Conservation (phyloP, 35 echinoderm and acorn worm species). For the Stichopus chloronotus region DNA sequence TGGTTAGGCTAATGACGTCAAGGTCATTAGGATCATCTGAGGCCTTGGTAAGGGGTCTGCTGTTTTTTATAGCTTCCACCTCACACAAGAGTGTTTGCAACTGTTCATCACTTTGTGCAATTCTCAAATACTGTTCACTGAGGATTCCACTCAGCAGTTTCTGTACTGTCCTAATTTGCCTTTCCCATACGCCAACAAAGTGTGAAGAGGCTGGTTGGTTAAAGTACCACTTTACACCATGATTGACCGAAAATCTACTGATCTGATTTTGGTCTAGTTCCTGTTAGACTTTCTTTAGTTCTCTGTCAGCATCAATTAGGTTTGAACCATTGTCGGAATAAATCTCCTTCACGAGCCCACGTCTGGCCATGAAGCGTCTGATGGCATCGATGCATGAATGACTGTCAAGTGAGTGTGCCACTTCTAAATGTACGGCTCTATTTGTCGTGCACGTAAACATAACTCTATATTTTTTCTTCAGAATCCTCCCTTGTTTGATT, state of each 20-base stretch:
- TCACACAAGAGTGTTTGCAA: neutral
- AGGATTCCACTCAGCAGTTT: slow-evolving; percentile 31
- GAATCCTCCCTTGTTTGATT: too few species aligned
- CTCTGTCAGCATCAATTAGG: slow-evolving; percentile 59
- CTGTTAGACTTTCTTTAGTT: too few species aligned
- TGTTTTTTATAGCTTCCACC: slow-evolving; percentile 35
- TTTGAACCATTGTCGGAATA: slow-evolving; percentile 66
- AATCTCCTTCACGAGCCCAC: slow-evolving; percentile 47
- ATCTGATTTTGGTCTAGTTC: too few species aligned
- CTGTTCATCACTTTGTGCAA: slow-evolving; percentile 16
- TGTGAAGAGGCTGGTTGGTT: slow-evolving; percentile 57
- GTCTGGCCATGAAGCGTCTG: too few species aligned
- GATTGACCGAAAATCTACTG: too few species aligned
- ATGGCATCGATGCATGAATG: too few species aligned
- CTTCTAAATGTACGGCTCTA: slow-evolving; percentile 61
- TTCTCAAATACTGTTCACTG: slow-evolving; percentile 27
- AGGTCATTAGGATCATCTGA: slow-evolving; percentile 49
- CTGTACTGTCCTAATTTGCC: slow-evolving; percentile 53
- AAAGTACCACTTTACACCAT: too few species aligned
- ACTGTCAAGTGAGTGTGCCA: slow-evolving; percentile 47
- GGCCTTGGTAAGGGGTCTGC: slow-evolving; percentile 24
- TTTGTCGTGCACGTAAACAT: slow-evolving; percentile 64
- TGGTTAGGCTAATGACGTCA: slow-evolving; percentile 54
- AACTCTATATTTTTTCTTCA: slow-evolving; percentile 50
- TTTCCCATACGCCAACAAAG: slow-evolving; percentile 61